These are phyloP conservation scores for Hafferia zeledoni DNA, from an alignment of 2,797 vertebrate genomes.

Conservation along the genomic window DNA sequence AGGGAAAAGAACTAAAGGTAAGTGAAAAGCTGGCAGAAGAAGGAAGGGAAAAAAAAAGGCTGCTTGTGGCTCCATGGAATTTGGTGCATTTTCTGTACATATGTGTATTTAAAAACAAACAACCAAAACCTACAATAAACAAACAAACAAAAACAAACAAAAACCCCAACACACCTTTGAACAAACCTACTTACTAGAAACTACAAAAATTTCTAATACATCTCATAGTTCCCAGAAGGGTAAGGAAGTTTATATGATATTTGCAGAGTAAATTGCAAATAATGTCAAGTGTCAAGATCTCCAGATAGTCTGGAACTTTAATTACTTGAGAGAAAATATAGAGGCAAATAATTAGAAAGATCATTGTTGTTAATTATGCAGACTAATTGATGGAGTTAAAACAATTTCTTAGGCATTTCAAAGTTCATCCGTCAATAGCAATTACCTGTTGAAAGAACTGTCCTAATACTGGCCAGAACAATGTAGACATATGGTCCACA, in stretches of 20 bases:
- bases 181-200: not conserved
- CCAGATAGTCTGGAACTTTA: not conserved
- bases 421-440: not conserved
- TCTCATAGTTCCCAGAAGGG: not conserved
- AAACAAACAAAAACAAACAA: too few relatives aligned
- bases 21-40: not conserved
- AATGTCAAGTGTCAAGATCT: not conserved
- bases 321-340: not conserved
- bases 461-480: not conserved
- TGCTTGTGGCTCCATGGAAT: not conserved
- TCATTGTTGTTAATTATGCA: not conserved
- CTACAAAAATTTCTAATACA: not conserved
- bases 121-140: too few relatives aligned
- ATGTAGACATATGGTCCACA: not conserved
- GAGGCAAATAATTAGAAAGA: not conserved
- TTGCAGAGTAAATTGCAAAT: not conserved
- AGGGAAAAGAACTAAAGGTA: not conserved
- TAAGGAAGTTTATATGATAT: not conserved
- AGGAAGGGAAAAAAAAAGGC: not conserved
- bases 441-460: not conserved
- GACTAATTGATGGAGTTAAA: not conserved
- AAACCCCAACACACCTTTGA: not conserved
- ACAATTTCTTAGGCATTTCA: not conserved
- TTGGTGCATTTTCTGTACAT: not conserved
- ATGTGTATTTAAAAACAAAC: not conserved